phyloP scores from a whole-genome alignment of 2,113 vertebrate genomes.

The Galbula dea region DNA sequence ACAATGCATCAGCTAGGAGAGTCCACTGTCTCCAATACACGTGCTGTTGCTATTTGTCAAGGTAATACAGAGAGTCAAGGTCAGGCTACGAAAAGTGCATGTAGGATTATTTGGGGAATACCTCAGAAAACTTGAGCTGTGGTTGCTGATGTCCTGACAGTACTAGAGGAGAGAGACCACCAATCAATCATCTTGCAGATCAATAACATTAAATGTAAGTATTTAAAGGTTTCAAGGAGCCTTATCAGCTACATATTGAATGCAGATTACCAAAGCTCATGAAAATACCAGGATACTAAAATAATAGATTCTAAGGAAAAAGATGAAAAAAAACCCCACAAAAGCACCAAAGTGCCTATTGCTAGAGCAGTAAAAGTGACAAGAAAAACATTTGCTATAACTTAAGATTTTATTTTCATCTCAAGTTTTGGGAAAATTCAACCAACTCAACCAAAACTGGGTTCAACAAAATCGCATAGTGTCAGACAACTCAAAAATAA shows the following conservation, averaged over 20 bases:
- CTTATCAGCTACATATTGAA: constrained; percentile 66
- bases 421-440: neutral
- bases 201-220: constrained; percentile 58
- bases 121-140: constrained; percentile 74
- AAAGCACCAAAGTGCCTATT: neutral
- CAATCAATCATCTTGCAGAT: constrained; percentile 77
- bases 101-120: constrained; percentile 60
- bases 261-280: neutral
- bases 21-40: neutral
- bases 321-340: too few relatives aligned
- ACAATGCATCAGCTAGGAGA: neutral
- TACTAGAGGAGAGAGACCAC: constrained; percentile 74
- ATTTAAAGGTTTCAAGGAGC: constrained; percentile 71
- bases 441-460: neutral
- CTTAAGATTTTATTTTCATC: neutral
- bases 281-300: neutral
- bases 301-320: neutral
- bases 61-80: constrained; percentile 67
- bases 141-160: constrained; percentile 72
- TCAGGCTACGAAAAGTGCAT: constrained; percentile 61
- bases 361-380: neutral
- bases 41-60: neutral
- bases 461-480: neutral
- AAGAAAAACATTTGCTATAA: neutral
- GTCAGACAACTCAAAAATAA: neutral